A percentile compares a stretch with the other conserved stretches of the same genome.
phyloP scores from a whole-genome alignment of 2,888 invertebrate species.

The Synanthedon formicaeformis region DNA sequence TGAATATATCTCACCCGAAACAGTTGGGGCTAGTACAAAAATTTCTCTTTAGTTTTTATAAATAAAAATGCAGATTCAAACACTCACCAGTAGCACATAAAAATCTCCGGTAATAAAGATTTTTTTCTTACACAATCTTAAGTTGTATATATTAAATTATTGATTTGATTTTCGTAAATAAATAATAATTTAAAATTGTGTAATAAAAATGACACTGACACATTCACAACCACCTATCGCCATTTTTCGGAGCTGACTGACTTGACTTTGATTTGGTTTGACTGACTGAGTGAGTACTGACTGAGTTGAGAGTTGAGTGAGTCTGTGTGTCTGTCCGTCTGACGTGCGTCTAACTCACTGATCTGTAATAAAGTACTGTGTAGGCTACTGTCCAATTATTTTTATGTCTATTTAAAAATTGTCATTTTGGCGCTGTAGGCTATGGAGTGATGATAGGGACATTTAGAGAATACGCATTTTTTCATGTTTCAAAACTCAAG shows the following conservation, averaged over 20 bases:
- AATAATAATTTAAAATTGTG: conserved; percentile 20
- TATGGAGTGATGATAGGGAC: too few species aligned
- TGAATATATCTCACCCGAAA: neutral
- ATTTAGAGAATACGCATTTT: too few species aligned
- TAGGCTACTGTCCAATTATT: too few species aligned
- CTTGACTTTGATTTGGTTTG: conserved; percentile 15
- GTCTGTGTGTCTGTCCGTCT: too few species aligned
- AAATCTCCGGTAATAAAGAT: neutral
- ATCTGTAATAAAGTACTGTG: too few species aligned
- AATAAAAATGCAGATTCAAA: neutral
- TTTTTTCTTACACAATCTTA: neutral
- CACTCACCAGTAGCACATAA: neutral
- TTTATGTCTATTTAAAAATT: too few species aligned
- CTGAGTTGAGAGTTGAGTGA: neutral
- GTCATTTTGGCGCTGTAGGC: too few species aligned
- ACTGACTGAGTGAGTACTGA: conserved; percentile 10
- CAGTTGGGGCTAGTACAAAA: neutral
- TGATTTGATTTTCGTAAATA: neutral
- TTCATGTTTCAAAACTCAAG: too few species aligned
- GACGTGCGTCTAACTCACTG: too few species aligned
- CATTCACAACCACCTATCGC: conserved; percentile 24
- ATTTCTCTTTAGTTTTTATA: neutral
- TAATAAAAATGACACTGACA: conserved; percentile 28
- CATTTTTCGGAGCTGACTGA: conserved; percentile 30
- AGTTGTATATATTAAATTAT: neutral